Base-by-base conservation (phyloP, 1,140 invertebrate species). In the Drosophila pruinosa region DNA sequence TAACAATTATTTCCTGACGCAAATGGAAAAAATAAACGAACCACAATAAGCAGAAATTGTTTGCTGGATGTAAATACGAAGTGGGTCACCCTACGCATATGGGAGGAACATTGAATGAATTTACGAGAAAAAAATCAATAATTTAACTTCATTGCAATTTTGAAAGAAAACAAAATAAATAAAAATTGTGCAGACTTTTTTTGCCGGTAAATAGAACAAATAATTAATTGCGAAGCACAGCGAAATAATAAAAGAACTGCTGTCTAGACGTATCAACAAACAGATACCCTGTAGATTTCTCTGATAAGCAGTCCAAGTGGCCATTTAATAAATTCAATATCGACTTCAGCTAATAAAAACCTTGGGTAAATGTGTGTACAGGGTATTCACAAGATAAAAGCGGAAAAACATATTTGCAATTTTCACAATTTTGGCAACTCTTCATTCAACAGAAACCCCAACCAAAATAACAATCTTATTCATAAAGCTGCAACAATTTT, bases 401-500 rank as follows among this genome's bases (percentile, higher is more conserved):
- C 45, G 24, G 8, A 50, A 50, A 50, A 17, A 15, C 24, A 31
- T 28, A 21, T 19, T 22, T n/a, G 68, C 52, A 39, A 14, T 21
- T 71, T 50, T n/a, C 7, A 43, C 68, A 57, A 4, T 65, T 71
- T 64, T 57, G 34, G n/a, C 50, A 52, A 10, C 41, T 65, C 19
- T 65, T 63, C 68, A 71, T 71, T 65, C 43, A 71, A 38, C 41
- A 56, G 12, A 22, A 39, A n/a, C 43, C 21, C 17, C 47, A 10
- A 31, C 2, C 34, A 24, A 47, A 10, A 71, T 56, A 2, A 56
- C 48, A 50, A 50, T 34, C 15, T 41, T 61, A 62, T 54, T 28
- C 59, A 65, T 64, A 57, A 64, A 64, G 14, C 28, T 12, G 28
- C 19, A 59, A 47, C 31, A 22, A 24, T 31, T 31, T 5, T 21